Conservation (phyloP, 2,797 vertebrate species). For the Podarcis siculus region DNA sequence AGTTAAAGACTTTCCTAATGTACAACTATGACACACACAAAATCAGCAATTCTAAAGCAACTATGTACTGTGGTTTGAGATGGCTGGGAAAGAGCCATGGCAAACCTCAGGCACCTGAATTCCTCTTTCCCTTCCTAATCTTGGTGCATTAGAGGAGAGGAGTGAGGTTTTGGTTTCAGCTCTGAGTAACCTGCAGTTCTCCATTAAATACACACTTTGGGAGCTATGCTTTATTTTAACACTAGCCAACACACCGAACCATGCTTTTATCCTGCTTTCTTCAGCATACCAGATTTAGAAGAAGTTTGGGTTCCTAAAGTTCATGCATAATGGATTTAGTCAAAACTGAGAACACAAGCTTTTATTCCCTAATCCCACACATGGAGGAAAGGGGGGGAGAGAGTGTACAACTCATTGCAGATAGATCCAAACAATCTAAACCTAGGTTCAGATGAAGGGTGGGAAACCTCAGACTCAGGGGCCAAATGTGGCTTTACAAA, state of each 20-base stretch:
- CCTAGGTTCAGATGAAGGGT: no score
- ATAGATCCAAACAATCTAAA: neutral
- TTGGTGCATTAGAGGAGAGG: neutral
- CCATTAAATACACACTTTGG: neutral
- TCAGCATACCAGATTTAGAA: neutral
- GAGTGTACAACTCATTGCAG: neutral
- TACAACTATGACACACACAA: neutral
- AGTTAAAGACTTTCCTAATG: neutral
- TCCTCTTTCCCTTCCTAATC: neutral
- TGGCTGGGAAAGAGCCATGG: neutral
- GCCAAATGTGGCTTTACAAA: no score
- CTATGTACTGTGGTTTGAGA: neutral
- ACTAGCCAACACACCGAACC: neutral
- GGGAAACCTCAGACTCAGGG: no score
- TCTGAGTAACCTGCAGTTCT: neutral
- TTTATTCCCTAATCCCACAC: neutral
- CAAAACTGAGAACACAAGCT: neutral
- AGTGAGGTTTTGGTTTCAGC: neutral
- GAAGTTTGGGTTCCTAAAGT: neutral
- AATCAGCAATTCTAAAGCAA: neutral
- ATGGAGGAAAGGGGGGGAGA: neutral
- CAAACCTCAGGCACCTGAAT: neutral
- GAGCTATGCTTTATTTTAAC: neutral
- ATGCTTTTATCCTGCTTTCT: neutral
- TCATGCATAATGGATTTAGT: neutral